phyloP scores from a whole-genome alignment of 1,140 invertebrate species.

The Orchestia grillus region DNA sequence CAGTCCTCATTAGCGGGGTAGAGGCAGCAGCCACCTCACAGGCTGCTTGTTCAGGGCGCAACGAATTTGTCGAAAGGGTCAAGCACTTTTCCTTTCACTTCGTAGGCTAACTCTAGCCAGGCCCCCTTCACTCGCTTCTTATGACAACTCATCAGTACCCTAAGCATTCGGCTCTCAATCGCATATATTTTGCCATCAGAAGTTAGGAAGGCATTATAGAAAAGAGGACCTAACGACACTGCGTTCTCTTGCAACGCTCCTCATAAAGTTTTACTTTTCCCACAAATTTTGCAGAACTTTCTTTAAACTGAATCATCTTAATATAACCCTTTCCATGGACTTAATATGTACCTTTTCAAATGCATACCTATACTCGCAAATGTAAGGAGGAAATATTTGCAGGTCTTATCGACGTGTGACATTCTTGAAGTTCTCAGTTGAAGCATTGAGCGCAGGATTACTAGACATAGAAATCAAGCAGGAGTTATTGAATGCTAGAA shows the following conservation, averaged over 20 bases:
- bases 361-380: no score
- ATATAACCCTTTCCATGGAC: background rate
- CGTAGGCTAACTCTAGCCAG: background rate
- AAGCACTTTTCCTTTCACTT: conserved; percentile 1
- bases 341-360: background rate
- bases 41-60: background rate
- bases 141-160: background rate
- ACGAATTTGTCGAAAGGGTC: background rate
- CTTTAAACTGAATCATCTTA: background rate
- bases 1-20: background rate
- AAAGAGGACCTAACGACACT: background rate
- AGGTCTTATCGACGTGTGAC: no score
- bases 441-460: no score
- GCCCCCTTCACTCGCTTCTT: background rate
- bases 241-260: background rate
- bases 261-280: background rate
- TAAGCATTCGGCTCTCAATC: background rate
- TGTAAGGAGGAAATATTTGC: no score
- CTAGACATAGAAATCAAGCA: no score
- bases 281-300: background rate
- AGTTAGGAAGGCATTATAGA: background rate
- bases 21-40: background rate
- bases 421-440: no score
- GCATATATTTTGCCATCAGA: background rate
- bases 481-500: no score